Percentiles rank a stretch among this genome's conserved stretches.
Conservation (phyloP, 1,140 invertebrate species). For the Ectropis grisescens region DNA sequence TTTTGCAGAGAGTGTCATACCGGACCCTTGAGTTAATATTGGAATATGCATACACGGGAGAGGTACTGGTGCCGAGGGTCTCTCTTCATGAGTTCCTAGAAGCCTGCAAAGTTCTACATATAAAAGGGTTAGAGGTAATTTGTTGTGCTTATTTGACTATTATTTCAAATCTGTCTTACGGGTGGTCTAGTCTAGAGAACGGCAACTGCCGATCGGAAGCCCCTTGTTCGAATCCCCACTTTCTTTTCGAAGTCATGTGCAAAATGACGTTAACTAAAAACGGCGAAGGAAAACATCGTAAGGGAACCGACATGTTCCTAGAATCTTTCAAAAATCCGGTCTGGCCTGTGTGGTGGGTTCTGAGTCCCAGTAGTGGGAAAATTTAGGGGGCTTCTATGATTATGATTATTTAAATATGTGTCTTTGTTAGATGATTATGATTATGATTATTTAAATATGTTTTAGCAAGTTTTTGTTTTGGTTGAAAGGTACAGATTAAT, state of each 20-base stretch:
- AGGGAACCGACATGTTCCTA: too few relatives aligned
- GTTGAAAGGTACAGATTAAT: too few relatives aligned
- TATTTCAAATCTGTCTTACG: neutral
- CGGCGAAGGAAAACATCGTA: too few relatives aligned
- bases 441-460: neutral
- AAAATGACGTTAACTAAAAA: too few relatives aligned
- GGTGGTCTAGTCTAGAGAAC: neutral
- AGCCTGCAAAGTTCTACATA: conserved; percentile 14
- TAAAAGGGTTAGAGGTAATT: conserved; percentile 17
- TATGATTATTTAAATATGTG: neutral
- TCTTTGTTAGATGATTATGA: neutral
- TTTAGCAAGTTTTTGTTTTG: too few relatives aligned
- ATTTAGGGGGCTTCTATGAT: neutral
- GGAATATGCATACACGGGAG: conserved; percentile 22
- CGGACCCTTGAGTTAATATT: conserved; percentile 11
- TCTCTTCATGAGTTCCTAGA: conserved; percentile 10
- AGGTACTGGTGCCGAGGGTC: conserved; percentile 12
- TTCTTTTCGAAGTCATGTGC: too few relatives aligned
- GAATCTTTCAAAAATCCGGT: neutral
- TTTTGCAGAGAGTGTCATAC: conserved; percentile 16
- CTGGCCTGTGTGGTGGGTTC: neutral
- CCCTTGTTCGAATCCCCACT: too few relatives aligned
- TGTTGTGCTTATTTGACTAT: conserved; percentile 3
- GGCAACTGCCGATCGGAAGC: too few relatives aligned
- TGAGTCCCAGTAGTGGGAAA: too few relatives aligned